phyloP scores from a whole-genome alignment of 2,888 invertebrate genomes.

The Punctoribates punctum region DNA sequence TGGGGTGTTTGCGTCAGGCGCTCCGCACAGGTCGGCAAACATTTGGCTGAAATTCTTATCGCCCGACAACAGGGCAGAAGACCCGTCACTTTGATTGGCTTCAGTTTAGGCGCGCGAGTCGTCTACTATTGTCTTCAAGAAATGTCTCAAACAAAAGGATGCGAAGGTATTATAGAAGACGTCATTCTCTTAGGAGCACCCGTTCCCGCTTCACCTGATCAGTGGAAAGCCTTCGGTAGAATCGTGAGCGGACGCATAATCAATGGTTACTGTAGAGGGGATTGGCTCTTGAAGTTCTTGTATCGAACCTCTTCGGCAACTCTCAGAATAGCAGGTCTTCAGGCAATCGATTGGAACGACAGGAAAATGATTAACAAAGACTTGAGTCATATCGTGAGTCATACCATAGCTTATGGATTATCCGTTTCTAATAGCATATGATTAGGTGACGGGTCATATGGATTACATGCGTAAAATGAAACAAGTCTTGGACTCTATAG shows the following conservation, averaged over 20 bases:
- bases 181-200: slow-evolving; percentile 64
- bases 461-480: slow-evolving; percentile 61
- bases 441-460: slow-evolving; percentile 58
- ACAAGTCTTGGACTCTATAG: slow-evolving; percentile 57
- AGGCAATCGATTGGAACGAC: slow-evolving; percentile 58
- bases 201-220: slow-evolving; percentile 59
- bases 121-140: slow-evolving; percentile 64
- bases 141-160: slow-evolving; percentile 57
- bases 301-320: slow-evolving; percentile 64
- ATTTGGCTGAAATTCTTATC: slow-evolving; percentile 64
- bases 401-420: not conserved
- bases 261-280: slow-evolving; percentile 64
- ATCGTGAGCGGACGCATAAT: slow-evolving; percentile 64
- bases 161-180: slow-evolving; percentile 64
- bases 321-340: slow-evolving; percentile 62
- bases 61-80: slow-evolving; percentile 62
- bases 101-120: slow-evolving; percentile 65
- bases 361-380: slow-evolving; percentile 62
- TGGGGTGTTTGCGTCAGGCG: slow-evolving; percentile 65
- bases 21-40: slow-evolving; percentile 62
- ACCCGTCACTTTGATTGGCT: slow-evolving; percentile 65
- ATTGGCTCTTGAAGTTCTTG: slow-evolving; percentile 65
- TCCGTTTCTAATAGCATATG: slow-evolving; percentile 17
- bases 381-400: slow-evolving; percentile 59
- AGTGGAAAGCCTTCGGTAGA: slow-evolving; percentile 59